phyloP scores from a whole-genome alignment of 2,888 invertebrate species.

The Sturmia bella region DNA sequence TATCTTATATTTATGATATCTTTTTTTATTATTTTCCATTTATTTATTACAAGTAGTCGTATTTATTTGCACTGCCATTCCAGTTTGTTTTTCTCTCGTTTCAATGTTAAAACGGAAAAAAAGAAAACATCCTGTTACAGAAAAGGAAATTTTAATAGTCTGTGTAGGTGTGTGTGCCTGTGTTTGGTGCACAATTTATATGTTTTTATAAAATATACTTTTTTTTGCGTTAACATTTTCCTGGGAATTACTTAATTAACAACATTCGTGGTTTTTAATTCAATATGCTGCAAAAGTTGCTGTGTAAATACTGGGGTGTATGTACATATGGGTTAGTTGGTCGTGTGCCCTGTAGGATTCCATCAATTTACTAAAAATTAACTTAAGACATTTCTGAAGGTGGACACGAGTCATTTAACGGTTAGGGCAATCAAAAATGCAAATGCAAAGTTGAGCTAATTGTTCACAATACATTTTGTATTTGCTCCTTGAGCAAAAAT shows the following conservation, averaged over 20 bases:
- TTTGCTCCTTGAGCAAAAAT: no score
- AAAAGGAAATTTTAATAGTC: not conserved
- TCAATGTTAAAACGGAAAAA: conserved; percentile 25
- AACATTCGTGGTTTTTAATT: conserved; percentile 66
- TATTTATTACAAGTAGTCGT: conserved; percentile 19
- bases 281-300: conserved; percentile 63
- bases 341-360: no score
- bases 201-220: conserved; percentile 17
- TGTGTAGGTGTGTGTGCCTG: not conserved
- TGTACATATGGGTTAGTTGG: not conserved
- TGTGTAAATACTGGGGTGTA: not conserved
- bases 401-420: no score
- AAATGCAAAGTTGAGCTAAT: no score
- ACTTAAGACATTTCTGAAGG: not conserved
- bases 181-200: conserved; percentile 34
- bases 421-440: no score
- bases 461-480: no score
- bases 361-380: no score
- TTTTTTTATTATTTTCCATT: conserved; percentile 9
- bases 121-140: conserved; percentile 29
- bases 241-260: conserved; percentile 67
- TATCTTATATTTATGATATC: conserved; percentile 37
- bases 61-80: conserved; percentile 20
- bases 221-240: conserved; percentile 33
- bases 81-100: conserved; percentile 11